Evolutionary conservation across 2,113 vertebrate genomes (phyloP), one percentile per base, ranked within the genome.

Genomic region (Erythrocebus patas): DNA sequence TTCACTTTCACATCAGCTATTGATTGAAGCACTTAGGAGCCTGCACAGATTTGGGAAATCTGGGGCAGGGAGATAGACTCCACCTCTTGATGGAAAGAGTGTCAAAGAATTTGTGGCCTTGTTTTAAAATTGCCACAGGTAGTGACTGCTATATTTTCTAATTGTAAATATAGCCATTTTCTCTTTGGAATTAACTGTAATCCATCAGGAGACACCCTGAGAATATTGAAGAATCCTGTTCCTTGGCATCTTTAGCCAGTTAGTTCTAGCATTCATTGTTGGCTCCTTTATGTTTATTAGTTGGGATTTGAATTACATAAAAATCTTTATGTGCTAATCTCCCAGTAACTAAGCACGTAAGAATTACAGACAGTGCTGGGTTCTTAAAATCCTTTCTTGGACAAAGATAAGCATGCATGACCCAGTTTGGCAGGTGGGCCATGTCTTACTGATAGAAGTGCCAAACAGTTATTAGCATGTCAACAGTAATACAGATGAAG

Each of bases 271-370:
- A 76, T 81, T 84, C 43, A 66, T 38, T 79, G 70, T 66, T 73
- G 32, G 9, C 38, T 88, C 50, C 30, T 85, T 20, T 20, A 13
- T 45, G 48, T 88, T 68, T 92, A 68, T 87, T 55, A 52, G 14
- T 35, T 91, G 76, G 30, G n/a, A 68, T 79, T 96, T 92, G 79
- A 89, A 55, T 88, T 84, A 80, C 7, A 35, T 68, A 35, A 76
- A 86, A 38, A 48, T 89, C 18, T 68, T 55, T 68, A 30, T 50
- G 16, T 96, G 25, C 23, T 79, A 13, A 10, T 82, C 55, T 43
- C 10, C 43, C 70, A 61, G 72, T 82, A 75, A 87, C 83, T 92
- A 52, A 66, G 4, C 45, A 25, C 83, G 8, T 66, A 70, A n/a
- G 50, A 38, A 16, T 86, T 66, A 25, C 57, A 66, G 5, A 32